Evolutionary conservation across 2,888 invertebrate species (phyloP), one percentile per base, ranked within the genome.

Genomic region (Sussaba pulchella): DNA sequence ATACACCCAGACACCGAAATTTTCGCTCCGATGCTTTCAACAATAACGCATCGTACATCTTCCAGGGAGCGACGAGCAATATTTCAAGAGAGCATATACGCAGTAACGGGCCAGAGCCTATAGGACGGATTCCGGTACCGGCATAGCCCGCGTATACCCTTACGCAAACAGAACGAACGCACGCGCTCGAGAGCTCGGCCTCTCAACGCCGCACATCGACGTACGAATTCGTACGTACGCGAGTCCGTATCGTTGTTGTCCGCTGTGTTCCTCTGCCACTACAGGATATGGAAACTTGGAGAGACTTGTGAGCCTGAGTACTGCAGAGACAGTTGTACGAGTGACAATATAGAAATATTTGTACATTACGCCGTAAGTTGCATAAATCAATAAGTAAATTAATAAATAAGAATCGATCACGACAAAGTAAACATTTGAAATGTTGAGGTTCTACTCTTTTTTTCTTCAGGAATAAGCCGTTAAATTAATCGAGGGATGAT

Each of bases 21-120:
- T 90, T 89, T 90, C 90, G 89, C 89, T 89, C 88, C 88, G 90
- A 89, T 91, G 90, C 90, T 90, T 88, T 88, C 89, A 91, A 90
- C 89, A 90, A 90, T 90, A 90, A 90, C 88, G 89, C 90, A 88
- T 89, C 90, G 89, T 90, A 90, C 88, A 90, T 90, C 89, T 91
- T 90, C 87, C 84, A 87, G 88, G 89, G 87, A 87, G 86, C 88
- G 89, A 89, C 89, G 89, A 87, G 90, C 89, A 90, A 90, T 90
- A 90, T 91, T 89, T 91, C 90, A 90, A 89, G 86, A 87, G 82
- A 87, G 88, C 88, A 83, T 78, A 66, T 85, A 84, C 76, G 83
- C 82, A 83, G 41, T 57, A 61, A 24, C 57, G 21, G 66, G 21
- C 71, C 26, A 52, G 70, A 82, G 82, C 82, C 75, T 82, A 78